Conservation (phyloP, 2,888 invertebrate species). For the Drosophila ezoana region DNA sequence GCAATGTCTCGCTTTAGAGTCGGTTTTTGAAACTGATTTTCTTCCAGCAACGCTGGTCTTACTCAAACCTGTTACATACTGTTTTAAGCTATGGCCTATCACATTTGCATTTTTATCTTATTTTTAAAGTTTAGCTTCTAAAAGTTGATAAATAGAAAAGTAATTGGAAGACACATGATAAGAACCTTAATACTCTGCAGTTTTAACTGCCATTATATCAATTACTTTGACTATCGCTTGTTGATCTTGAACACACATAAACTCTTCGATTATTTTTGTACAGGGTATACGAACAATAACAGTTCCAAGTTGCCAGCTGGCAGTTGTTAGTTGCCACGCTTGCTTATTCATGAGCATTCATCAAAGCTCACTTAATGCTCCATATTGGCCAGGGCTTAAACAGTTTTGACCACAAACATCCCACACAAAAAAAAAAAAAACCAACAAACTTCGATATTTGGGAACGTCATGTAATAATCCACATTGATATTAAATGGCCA, state of each 20-base stretch:
- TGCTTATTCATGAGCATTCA: constrained; percentile 74
- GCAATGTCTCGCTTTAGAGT: no score
- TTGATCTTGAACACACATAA: background rate
- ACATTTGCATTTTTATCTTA: no score
- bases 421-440: background rate
- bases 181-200: no score
- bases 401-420: constrained; percentile 61
- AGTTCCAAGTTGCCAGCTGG: constrained; percentile 8
- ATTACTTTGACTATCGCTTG: no score
- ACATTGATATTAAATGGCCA: constrained; percentile 66
- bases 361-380: constrained; percentile 77
- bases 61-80: no score
- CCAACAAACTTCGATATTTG: constrained; percentile 42
- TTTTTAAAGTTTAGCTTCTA: no score
- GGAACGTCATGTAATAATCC: constrained; percentile 58
- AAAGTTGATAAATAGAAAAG: no score
- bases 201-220: no score
- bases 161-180: no score
- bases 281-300: constrained; percentile 23
- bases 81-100: no score
- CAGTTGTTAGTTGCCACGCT: constrained; percentile 43
- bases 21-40: no score
- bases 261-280: background rate
- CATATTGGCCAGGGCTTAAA: constrained; percentile 64
- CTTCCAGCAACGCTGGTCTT: no score